Conservation (phyloP, 2,113 vertebrate genomes). For the Mellivora capensis region DNA sequence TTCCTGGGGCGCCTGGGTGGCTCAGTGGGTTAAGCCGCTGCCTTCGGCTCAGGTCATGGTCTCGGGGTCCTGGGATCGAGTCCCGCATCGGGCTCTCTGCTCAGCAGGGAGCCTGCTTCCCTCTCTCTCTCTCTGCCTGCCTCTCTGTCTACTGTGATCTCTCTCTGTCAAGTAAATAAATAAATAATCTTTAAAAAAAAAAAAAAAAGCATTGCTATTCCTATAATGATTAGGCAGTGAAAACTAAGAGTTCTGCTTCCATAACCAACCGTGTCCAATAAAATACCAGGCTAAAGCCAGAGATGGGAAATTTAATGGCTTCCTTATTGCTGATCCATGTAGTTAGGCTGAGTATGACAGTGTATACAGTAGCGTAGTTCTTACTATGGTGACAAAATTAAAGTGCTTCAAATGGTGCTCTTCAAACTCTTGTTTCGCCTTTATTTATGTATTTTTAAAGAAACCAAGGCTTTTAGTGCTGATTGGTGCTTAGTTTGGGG, state of each 20-base stretch:
- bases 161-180: too few relatives aligned
- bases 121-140: too few relatives aligned
- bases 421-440: neutral
- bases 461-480: neutral
- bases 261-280: neutral
- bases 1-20: too few relatives aligned
- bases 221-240: slow-evolving; percentile 5
- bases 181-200: too few relatives aligned
- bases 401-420: neutral
- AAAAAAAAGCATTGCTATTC: neutral
- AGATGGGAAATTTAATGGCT: slow-evolving; percentile 27
- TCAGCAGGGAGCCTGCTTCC: too few relatives aligned
- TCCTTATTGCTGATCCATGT: slow-evolving; percentile 2
- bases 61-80: too few relatives aligned
- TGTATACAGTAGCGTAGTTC: neutral
- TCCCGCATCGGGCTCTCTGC: too few relatives aligned
- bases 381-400: neutral
- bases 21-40: too few relatives aligned
- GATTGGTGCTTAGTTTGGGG: neutral
- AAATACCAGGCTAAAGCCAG: neutral
- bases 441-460: neutral
- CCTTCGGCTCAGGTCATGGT: too few relatives aligned
- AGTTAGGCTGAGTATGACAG: neutral
- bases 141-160: too few relatives aligned
- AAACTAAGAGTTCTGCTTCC: neutral